Evolutionary conservation across 2,797 vertebrate genomes (phyloP), one percentile per base, ranked within the genome.

Genomic region (Rhynchotus rufescens): DNA sequence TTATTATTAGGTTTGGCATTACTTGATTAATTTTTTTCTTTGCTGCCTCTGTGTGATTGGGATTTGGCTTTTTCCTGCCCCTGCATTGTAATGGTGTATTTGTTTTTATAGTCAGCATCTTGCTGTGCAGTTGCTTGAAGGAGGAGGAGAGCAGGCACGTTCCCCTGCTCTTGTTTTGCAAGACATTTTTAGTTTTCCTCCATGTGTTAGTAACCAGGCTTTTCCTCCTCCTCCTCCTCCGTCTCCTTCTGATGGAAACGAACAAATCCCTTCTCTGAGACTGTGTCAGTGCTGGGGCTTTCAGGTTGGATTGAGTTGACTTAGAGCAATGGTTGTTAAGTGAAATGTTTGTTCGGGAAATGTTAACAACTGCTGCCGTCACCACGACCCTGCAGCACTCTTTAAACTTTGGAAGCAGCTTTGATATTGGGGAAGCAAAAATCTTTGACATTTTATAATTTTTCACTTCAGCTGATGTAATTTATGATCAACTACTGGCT

Each of bases 1-100:
- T 95, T 94, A 84, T 94, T 95, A 94, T 88, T 96, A 80, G 77
- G 86, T 82, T 95, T 96, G 94, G 95, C 86, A 84, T 82, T 77
- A 76, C 86, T 92, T 90, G 67, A 94, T 91, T 84, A 90, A 74
- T 81, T 93, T 79, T 89, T 92, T 94, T 86, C 80, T 94, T 89
- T 73, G 85, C 72, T 96, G 88, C 74, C 71, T 88, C 60, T 36
- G 47, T 92, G 64, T 94, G 92, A 94, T 56, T 90, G 67, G 66
- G 80, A 87, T 94, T 93, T 91, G 71, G 8, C 64, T 94, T 96
- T 79, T 94, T 94, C 96, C 93, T 94, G 94, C 80, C 68, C 84
- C 74, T 90, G 28, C 80, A 89, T 74, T 93, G 74, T 90, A 88
- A 71, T 12, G 38, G 42, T 84, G 44, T 93, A 71, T 94, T 96